A percentile compares a stretch with the other conserved stretches of the same genome.
Conservation (phyloP, 2,113 vertebrate genomes). For the Passer montanus region DNA sequence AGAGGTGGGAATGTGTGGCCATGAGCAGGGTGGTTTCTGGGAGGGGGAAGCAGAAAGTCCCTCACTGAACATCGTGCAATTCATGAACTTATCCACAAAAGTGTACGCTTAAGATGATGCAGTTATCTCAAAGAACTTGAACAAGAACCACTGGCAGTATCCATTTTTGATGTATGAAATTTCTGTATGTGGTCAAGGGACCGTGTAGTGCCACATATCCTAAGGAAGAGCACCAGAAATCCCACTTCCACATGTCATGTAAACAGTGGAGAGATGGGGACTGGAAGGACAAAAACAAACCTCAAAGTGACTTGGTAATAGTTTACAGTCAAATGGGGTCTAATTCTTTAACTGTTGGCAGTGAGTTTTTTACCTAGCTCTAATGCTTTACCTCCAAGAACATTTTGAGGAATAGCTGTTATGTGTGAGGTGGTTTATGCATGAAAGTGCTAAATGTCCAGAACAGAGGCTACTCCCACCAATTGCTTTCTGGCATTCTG, state of each 20-base stretch:
- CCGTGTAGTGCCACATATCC: not conserved
- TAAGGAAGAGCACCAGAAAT: not conserved
- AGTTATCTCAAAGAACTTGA: not conserved
- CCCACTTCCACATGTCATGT: not conserved
- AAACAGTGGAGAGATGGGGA: not conserved
- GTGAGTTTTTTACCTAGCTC: not conserved
- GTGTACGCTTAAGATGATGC: rapidly evolving
- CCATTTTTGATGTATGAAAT: not conserved
- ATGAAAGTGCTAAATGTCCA: not conserved
- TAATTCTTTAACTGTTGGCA: not conserved
- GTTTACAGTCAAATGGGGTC: not conserved
- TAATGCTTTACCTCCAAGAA: not conserved
- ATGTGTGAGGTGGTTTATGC: not conserved
- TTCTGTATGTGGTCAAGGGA: not conserved
- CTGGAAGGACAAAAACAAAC: not conserved
- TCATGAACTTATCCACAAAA: not conserved
- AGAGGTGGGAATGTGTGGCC: not conserved
- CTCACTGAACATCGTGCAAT: not conserved
- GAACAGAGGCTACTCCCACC: not conserved
- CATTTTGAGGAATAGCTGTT: not conserved
- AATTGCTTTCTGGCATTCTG: not conserved
- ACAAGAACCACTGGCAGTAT: not conserved
- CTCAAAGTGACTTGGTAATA: not conserved
- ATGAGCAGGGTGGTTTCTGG: not conserved
- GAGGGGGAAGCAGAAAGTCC: not conserved